These are phyloP conservation scores for Stercorarius parasiticus DNA, from an alignment of 2,113 vertebrate species.

Conservation along the genomic window DNA sequence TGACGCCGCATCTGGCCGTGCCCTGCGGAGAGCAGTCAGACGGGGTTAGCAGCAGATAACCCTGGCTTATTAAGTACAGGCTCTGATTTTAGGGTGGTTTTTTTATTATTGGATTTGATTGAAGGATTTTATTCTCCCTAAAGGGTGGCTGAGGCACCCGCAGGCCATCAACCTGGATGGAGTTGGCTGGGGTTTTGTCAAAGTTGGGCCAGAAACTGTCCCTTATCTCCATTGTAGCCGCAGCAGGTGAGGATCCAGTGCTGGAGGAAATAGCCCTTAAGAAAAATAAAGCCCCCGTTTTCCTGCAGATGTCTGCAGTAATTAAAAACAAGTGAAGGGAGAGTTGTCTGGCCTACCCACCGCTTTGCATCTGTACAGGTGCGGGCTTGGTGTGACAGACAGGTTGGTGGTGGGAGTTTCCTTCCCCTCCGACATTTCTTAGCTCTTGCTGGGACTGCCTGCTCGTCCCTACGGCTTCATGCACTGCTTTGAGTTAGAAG, in stretches of 20 bases:
- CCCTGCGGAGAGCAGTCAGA: not conserved
- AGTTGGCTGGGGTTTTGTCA: not conserved
- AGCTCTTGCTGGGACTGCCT: not conserved
- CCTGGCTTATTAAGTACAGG: not conserved
- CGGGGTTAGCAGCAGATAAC: slow-evolving; percentile 25
- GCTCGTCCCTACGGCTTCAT: not conserved
- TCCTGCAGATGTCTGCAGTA: not conserved
- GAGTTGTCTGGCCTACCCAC: not conserved
- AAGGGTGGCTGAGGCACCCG: not conserved
- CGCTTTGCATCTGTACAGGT: not conserved
- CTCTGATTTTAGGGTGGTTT: not conserved
- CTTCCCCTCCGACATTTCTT: not conserved
- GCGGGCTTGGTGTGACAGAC: not conserved
- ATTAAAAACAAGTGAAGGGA: not conserved
- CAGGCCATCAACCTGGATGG: not conserved
- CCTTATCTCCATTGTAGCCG: not conserved
- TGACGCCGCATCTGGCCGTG: not conserved
- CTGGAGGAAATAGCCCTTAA: not conserved
- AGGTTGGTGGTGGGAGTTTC: not conserved
- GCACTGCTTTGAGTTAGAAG: not conserved
- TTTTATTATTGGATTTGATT: not conserved
- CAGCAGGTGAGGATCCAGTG: not conserved
- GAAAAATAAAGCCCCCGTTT: not conserved
- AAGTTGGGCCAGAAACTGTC: not conserved
- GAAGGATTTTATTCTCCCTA: not conserved